Conservation (phyloP, 2,797 vertebrate genomes). For the Silurus lanzhouensis region DNA sequence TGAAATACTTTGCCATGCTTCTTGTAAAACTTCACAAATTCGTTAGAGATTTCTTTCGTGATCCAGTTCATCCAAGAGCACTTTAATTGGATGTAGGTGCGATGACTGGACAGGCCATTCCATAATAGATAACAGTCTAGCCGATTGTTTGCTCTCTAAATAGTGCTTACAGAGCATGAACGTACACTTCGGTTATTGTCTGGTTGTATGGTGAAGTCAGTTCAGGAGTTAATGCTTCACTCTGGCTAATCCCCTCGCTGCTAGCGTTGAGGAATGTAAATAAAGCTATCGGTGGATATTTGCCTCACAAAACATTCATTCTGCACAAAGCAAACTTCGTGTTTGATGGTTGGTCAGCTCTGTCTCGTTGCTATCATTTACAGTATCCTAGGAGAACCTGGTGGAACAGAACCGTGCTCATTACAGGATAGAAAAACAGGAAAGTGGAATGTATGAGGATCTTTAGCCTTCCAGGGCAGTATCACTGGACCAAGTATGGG, state of each 20-base stretch:
- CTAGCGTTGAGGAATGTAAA: constrained; percentile 47
- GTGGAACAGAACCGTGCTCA: constrained; percentile 41
- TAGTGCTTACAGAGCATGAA: no score
- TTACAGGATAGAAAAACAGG: constrained; percentile 44
- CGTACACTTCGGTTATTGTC: no score
- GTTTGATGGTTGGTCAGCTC: neutral
- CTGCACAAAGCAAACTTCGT: constrained; percentile 40
- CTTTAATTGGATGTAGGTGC: no score
- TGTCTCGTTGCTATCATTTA: neutral
- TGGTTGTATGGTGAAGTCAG: no score
- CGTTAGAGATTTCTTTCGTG: no score
- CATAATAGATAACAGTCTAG: no score
- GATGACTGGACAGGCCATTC: no score
- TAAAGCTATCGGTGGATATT: constrained; percentile 41
- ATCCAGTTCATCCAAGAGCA: no score
- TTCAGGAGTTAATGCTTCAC: neutral
- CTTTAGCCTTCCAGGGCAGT: constrained; percentile 43
- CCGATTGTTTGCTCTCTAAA: no score
- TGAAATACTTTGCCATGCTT: no score
- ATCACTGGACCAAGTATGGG: neutral
- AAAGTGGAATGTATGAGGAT: constrained; percentile 47
- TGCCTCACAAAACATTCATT: constrained; percentile 49
- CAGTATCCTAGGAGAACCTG: constrained; percentile 29
- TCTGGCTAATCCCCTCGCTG: constrained; percentile 46
- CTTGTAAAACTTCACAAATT: no score